Conservation (phyloP, 2,888 invertebrate genomes). For the Mylabris sibirica region DNA sequence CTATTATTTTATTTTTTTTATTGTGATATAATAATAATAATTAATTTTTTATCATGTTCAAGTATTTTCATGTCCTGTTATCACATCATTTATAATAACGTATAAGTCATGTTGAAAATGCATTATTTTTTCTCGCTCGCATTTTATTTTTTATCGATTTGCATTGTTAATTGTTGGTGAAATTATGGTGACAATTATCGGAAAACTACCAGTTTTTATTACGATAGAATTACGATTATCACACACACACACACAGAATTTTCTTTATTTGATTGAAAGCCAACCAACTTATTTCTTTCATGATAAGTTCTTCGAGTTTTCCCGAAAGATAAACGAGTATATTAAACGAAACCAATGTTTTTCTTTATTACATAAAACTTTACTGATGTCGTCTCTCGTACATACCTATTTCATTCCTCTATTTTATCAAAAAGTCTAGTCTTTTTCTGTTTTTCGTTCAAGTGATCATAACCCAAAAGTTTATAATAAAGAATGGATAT, state of each 20-base stretch:
- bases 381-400: background rate
- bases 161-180: background rate
- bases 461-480: background rate
- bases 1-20: no score
- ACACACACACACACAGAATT: background rate
- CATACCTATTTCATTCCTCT: background rate
- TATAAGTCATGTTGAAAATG: background rate
- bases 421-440: background rate
- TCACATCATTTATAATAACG: slow-evolving; percentile 1
- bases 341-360: background rate
- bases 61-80: background rate
- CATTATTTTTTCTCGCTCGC: background rate
- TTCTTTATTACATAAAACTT: background rate
- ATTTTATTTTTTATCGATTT: background rate
- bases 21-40: background rate
- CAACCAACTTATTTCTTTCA: background rate
- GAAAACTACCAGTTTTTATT: background rate
- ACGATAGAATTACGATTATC: background rate
- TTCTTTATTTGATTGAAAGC: background rate
- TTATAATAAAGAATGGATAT: background rate
- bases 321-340: background rate
- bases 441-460: background rate
- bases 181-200: background rate
- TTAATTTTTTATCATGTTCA: background rate
- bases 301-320: background rate